Evolutionary conservation across 2,888 invertebrate species (phyloP).

Genomic region (Ectobius pallidus): DNA sequence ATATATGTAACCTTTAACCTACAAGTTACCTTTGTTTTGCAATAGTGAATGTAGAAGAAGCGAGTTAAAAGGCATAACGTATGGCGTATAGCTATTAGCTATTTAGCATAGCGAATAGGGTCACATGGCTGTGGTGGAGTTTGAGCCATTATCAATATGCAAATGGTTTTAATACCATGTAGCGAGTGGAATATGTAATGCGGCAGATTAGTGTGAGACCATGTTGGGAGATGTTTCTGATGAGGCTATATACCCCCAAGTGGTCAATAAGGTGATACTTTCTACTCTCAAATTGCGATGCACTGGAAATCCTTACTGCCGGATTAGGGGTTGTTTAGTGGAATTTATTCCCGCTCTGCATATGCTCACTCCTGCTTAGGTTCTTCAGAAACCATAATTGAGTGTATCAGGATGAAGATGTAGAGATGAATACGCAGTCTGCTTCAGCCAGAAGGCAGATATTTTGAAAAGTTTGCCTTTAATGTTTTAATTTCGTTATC

Average conservation of each 20-base stretch:
- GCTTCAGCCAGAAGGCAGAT: no score
- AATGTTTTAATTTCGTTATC: no score
- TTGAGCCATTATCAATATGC: constrained; percentile 22
- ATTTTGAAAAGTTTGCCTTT: no score
- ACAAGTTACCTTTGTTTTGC: no score
- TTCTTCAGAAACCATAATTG: no score
- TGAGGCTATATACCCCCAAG: neutral
- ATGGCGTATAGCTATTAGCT: constrained; percentile 8
- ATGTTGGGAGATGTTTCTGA: neutral
- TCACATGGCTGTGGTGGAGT: neutral
- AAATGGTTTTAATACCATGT: constrained; percentile 16
- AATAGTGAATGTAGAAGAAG: neutral
- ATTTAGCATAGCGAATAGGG: constrained; percentile 24
- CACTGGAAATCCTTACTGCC: neutral
- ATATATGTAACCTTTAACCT: no score
- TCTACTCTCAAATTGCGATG: neutral
- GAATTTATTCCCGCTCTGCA: no score
- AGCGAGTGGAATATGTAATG: neutral
- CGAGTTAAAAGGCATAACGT: neutral
- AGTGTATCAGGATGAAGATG: no score
- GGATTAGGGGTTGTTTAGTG: neutral
- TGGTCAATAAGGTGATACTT: neutral
- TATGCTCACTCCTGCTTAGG: no score
- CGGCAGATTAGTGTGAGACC: neutral
- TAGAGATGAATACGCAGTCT: no score